A percentile compares a stretch with the other conserved stretches of the same genome.
These are phyloP conservation scores for Brachyopa scutellaris DNA, from an alignment of 2,888 invertebrate genomes.

Conservation along the genomic window DNA sequence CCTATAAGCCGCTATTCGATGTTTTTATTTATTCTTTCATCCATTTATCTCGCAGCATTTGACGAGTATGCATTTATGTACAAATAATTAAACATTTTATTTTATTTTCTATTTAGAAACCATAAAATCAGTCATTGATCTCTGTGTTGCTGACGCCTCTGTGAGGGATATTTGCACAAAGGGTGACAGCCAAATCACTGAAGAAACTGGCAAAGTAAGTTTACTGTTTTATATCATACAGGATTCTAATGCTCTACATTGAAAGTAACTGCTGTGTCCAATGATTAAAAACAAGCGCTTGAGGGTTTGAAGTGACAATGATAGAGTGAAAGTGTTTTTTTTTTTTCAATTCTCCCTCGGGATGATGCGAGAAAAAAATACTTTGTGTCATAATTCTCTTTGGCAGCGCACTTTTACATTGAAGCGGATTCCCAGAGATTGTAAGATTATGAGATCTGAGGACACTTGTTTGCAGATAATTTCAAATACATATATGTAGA, in stretches of 20 bases:
- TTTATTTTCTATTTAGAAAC: no score
- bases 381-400: constrained; percentile 73
- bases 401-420: constrained; percentile 71
- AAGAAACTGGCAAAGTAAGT: constrained; percentile 95
- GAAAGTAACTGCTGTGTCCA: constrained; percentile 72
- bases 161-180: constrained; percentile 95
- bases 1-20: no score
- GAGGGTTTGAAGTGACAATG: constrained; percentile 76
- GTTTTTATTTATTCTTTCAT: no score
- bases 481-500: not conserved
- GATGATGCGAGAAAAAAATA: constrained; percentile 18
- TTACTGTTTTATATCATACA: not conserved
- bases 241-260: no score
- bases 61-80: no score
- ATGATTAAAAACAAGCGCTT: constrained; percentile 81
- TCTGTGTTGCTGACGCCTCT: constrained; percentile 93
- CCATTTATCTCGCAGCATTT: no score
- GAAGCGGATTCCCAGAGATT: constrained; percentile 77
- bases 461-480: constrained; percentile 68
- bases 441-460: constrained; percentile 83
- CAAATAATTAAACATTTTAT: no score
- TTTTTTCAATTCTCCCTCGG: constrained; percentile 19
- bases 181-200: constrained; percentile 93
- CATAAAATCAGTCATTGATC: constrained; percentile 92
- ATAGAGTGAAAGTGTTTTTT: constrained; percentile 52